Percentiles rank a stretch among this genome's conserved stretches.
These are phyloP conservation scores for Acanthiza pusilla DNA, from an alignment of 2,797 vertebrate genomes.

Conservation along the genomic window DNA sequence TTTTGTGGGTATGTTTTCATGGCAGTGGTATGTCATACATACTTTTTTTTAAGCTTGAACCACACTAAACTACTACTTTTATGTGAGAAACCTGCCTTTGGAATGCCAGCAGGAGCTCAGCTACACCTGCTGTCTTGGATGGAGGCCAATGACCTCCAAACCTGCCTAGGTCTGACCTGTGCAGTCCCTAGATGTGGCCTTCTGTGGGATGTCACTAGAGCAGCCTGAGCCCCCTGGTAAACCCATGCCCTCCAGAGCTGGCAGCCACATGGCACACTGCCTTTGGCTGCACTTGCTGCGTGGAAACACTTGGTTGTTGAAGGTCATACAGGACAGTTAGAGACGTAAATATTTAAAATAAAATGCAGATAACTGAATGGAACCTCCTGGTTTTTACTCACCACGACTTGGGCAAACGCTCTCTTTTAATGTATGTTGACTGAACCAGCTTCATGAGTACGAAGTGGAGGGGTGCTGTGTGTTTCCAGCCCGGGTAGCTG, in stretches of 20 bases:
- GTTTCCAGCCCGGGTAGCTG: neutral
- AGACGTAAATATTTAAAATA: neutral
- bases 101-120: neutral
- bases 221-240: neutral
- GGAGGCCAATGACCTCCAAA: neutral
- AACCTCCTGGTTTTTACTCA: neutral
- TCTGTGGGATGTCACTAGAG: neutral
- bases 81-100: neutral
- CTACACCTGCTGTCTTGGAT: neutral
- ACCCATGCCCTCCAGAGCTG: neutral
- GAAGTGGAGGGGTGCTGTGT: neutral
- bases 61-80: neutral
- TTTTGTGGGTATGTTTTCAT: neutral
- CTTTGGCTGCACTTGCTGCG: neutral
- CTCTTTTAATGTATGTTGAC: neutral
- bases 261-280: neutral
- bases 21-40: neutral
- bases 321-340: neutral
- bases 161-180: neutral
- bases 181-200: neutral
- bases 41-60: neutral
- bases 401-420: fast-evolving
- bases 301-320: neutral
- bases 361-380: neutral
- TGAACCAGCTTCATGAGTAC: neutral